Evolutionary conservation across 2,113 vertebrate genomes (phyloP).

Genomic region (Proteles cristata): DNA sequence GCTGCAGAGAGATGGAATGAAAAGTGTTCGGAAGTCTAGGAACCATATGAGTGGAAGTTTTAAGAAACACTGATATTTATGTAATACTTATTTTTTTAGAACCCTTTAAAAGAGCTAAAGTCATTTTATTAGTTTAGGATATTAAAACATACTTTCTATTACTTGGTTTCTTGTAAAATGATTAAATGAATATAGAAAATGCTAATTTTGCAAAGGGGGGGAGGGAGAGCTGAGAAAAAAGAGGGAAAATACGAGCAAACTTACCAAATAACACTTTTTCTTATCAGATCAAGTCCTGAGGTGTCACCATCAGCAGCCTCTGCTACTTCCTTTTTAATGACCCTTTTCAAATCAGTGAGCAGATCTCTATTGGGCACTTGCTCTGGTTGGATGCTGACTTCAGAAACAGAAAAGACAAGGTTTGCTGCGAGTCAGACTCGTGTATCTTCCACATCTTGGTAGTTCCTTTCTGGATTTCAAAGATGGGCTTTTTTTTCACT

Average conservation of each 20-base stretch:
- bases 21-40: not conserved
- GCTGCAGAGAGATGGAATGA: not conserved
- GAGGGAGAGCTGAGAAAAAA: not conserved
- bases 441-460: not conserved
- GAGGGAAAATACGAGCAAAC: not conserved
- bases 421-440: not conserved
- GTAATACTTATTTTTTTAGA: constrained; percentile 70
- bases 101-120: constrained; percentile 69
- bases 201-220: not conserved
- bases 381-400: not conserved
- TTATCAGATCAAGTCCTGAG: not conserved
- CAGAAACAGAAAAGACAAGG: not conserved
- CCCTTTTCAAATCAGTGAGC: not conserved
- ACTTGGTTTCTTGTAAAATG: constrained; percentile 67
- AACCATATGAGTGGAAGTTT: constrained; percentile 1
- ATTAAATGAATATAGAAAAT: constrained; percentile 52
- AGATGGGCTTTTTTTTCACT: not conserved
- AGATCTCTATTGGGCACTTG: not conserved
- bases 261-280: not conserved
- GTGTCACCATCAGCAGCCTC: constrained; percentile 19
- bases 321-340: constrained; percentile 25
- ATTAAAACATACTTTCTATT: constrained; percentile 66
- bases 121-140: constrained; percentile 62
- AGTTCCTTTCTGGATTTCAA: constrained; percentile 45
- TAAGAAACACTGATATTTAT: constrained; percentile 61